A percentile compares a stretch with the other conserved stretches of the same genome.
Evolutionary conservation across 2,113 vertebrate species (phyloP).

Genomic region (Promerops cafer): DNA sequence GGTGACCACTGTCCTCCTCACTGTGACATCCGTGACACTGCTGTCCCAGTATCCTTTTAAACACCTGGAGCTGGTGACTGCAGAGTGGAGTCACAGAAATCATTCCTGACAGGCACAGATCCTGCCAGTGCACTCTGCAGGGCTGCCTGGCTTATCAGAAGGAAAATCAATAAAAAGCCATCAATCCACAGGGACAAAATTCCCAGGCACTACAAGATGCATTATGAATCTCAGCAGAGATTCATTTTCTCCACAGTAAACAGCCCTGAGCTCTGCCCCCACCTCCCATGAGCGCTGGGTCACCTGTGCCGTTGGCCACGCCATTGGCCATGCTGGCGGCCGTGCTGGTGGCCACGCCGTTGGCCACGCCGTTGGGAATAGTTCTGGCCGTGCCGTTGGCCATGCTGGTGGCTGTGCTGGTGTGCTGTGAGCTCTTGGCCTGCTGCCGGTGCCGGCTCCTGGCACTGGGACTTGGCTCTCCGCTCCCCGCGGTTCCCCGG

Average conservation of each 20-base stretch:
- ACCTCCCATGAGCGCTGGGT: fast-evolving
- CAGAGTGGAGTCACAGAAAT: not conserved
- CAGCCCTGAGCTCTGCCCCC: not conserved
- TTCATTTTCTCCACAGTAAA: not conserved
- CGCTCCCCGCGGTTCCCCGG: constrained; percentile 34
- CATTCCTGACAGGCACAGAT: not conserved
- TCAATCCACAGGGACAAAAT: not conserved
- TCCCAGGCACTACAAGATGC: not conserved
- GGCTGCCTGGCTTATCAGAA: not conserved
- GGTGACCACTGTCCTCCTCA: not conserved
- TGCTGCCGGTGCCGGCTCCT: constrained; percentile 65
- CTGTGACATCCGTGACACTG: fast-evolving
- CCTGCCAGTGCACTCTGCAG: fast-evolving
- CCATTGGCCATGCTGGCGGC: constrained; percentile 37
- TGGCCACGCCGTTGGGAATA: not conserved
- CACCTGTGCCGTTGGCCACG: constrained; percentile 62
- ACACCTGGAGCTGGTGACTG: not conserved
- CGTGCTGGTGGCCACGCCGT: not conserved
- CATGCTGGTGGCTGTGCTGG: constrained; percentile 38
- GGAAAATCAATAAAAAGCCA: not conserved
- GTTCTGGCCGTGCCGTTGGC: not conserved
- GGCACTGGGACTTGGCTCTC: constrained; percentile 66
- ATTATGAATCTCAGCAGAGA: not conserved
- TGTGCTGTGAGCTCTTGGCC: constrained; percentile 56
- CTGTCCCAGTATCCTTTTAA: not conserved